Base-by-base conservation (phyloP, 2,113 vertebrate genomes). In the Tragelaphus imberbis region DNA sequence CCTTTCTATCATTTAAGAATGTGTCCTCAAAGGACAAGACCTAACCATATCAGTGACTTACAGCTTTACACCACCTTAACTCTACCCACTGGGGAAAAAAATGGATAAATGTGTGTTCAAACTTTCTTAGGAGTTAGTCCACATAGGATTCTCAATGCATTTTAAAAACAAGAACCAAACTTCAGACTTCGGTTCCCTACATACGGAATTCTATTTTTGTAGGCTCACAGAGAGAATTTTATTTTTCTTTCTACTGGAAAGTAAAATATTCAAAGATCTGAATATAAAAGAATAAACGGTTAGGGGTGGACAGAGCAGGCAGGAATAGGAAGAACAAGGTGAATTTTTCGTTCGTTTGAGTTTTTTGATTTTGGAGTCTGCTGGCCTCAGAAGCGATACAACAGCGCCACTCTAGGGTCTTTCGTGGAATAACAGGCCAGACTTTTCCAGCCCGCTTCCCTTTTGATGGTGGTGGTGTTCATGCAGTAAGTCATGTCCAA, bases 191-290 rank as follows among this genome's bases (percentile, higher is more conserved):
- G 15, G 12, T 47, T 44, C 27, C n/a, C 7, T 36, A 27, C 8
- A 44, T 23, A 86, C n/a, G 58, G 58, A 91, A 87, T 93, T 87
- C 88, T 97, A 91, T 87, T 97, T 98, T 84, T 65, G 93, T 87
- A 96, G 56, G 9, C 33, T 61, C n/a, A 51, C 51, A 40, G 49
- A 95, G n/a, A 89, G 79, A 90, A 84, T 58, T 95, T 94, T 93
- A 88, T 90, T 93, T 97, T 51, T 91, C 75, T 92, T 98, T 94
- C n/a, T 92, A 56, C 87, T 51, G 15, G 63, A 80, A 96, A 86
- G 91, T 92, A 97, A 97, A 97, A 97, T 97, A 97, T 77, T 90
- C 92, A 97, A 92, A 96, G 80, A 95, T 92, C 49, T 92, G 80
- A 59, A 59, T 94, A 84, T 92, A 84, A 97, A 97, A 97, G 93